Conservation (phyloP, 2,888 invertebrate species). For the Noctua comes region DNA sequence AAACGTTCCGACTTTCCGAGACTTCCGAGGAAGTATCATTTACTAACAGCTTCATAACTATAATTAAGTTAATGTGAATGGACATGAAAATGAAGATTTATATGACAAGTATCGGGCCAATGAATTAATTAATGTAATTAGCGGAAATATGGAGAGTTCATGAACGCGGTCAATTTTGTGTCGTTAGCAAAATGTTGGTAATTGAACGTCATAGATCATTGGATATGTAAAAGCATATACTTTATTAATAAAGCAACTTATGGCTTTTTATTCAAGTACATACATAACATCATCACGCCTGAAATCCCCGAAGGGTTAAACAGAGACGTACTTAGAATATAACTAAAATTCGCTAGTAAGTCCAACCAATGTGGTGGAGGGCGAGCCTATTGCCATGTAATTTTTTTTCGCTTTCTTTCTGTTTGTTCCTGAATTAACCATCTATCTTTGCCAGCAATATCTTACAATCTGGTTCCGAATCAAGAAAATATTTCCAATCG, state of each 20-base stretch:
- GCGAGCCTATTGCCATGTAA: neutral
- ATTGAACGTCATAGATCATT: slow-evolving; percentile 15
- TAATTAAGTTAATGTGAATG: slow-evolving; percentile 32
- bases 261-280: neutral
- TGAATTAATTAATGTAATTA: slow-evolving; percentile 59
- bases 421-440: neutral
- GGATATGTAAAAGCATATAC: no score
- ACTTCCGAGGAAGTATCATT: slow-evolving; percentile 9
- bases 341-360: neutral
- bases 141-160: slow-evolving; percentile 39
- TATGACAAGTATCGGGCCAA: slow-evolving; percentile 25
- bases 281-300: neutral
- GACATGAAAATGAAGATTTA: slow-evolving; percentile 49
- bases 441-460: neutral
- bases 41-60: slow-evolving; percentile 32
- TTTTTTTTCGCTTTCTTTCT: neutral
- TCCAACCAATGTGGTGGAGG: neutral
- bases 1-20: neutral
- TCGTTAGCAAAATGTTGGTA: slow-evolving; percentile 16
- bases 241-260: neutral
- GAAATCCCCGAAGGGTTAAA: neutral
- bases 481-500: slow-evolving; percentile 9
- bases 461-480: neutral
- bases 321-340: neutral
- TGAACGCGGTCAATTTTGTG: slow-evolving; percentile 18